These are phyloP conservation scores for Lacanobia oleracea DNA, from an alignment of 2,888 invertebrate species.

Conservation along the genomic window DNA sequence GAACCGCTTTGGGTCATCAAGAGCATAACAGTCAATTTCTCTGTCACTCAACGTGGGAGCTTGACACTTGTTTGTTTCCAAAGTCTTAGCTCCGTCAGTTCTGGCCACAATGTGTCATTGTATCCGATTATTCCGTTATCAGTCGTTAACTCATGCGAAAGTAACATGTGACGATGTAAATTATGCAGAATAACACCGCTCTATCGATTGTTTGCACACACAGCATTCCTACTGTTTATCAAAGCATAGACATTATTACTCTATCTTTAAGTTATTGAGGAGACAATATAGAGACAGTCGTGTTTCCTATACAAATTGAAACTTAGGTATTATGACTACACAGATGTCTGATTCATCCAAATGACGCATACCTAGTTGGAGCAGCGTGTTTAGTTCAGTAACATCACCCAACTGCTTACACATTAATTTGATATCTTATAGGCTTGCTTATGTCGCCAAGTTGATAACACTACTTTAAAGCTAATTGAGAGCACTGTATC, in stretches of 20 bases:
- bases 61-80: conserved; percentile 39
- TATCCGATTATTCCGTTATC: conserved; percentile 59
- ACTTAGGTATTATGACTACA: conserved; percentile 38
- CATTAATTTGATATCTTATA: conserved; percentile 24
- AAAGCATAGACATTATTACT: conserved; percentile 26
- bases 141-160: conserved; percentile 59
- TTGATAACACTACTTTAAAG: conserved; percentile 10
- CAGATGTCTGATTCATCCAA: conserved; percentile 52
- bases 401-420: conserved; percentile 22
- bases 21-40: conserved; percentile 27
- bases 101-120: conserved; percentile 27
- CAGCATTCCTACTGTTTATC: conserved; percentile 18
- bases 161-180: conserved; percentile 52
- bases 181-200: conserved; percentile 32
- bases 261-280: conserved; percentile 2
- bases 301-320: conserved; percentile 6
- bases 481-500: conserved; percentile 20
- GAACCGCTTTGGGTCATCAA: conserved; percentile 21
- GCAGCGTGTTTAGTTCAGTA: conserved; percentile 32
- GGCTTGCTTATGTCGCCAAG: conserved; percentile 13
- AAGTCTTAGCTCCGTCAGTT: conserved; percentile 10
- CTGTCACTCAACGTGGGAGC: conserved; percentile 8
- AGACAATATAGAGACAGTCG: conserved; percentile 26
- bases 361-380: conserved; percentile 46
- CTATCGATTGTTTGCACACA: conserved; percentile 52